Evolutionary conservation across 2,113 vertebrate species (phyloP), one percentile per base, ranked within the genome.

Genomic region (Rhodinocichla rosea): DNA sequence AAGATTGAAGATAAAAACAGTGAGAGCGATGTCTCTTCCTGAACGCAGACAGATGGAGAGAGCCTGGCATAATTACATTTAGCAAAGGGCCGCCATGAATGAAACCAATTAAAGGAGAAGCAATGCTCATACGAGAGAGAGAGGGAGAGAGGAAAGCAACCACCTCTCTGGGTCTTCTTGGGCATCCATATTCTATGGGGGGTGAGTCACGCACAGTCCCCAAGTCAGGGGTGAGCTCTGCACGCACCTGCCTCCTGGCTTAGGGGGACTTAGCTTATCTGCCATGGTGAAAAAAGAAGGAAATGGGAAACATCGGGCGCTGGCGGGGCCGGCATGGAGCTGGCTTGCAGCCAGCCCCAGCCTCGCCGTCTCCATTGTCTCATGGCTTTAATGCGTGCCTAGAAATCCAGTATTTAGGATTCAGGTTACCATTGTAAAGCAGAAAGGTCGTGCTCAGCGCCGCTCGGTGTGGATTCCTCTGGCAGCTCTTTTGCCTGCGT

Each of bases 51-150:
- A 98, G 98, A 98, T 97, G 92, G 97, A 98, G 95, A 96, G 94
- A 96, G 89, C 97, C 95, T 96, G 98, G 98, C 98, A 98, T 98
- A 98, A 98, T 98, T 98, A 97, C 98, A 98, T 98, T 97, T 98
- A 98, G 98, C 96, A n/a, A 96, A 97, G 96, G 91, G 81, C 84
- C 2, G 73, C 91, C 92, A 95, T 96, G 92, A 96, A 96, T 96
- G 95, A 94, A 96, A 97, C 92, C 95, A 93, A 94, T 96, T 96
- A 96, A 96, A 93, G 87, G 63, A 91, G 86, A 90, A 94, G 90
- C 86, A 92, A 89, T 65, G 86, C 83, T 94, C 0, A 0, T 84
- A 39, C 20, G 73, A 69, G 70, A 50, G 83, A 60, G 57, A 1
- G 8, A 59, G 53, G 8, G 49, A 79, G 81, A 59, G 65, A 78